These are phyloP conservation scores for Caenorhabditis sp. DNA, from an alignment of 2,888 invertebrate species.

Conservation along the genomic window DNA sequence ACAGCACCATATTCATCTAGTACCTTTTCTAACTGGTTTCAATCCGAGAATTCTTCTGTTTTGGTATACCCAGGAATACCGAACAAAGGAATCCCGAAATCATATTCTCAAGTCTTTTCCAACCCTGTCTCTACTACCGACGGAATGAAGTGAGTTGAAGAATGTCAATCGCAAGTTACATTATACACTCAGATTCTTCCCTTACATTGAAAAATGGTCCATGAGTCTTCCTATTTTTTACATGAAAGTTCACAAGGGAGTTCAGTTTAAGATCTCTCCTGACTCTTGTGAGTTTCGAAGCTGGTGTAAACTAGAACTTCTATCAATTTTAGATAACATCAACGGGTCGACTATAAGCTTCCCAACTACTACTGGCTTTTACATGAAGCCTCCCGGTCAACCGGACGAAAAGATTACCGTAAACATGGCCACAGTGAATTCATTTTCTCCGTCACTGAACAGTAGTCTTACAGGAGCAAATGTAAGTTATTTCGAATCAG, in stretches of 20 bases:
- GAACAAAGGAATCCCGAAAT: background rate
- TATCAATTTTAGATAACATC: background rate
- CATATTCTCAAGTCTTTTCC: constrained; percentile 34
- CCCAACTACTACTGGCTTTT: constrained; percentile 31
- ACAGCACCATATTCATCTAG: background rate
- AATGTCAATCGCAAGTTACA: background rate
- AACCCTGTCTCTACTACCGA: constrained; percentile 29
- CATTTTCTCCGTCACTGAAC: background rate
- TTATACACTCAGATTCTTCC: constrained; percentile 12
- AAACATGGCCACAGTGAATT: background rate
- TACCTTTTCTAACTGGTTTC: constrained; percentile 24
- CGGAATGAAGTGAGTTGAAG: constrained; percentile 14
- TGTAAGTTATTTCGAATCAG: constrained; percentile 10
- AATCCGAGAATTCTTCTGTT: constrained; percentile 31
- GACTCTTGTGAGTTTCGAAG: constrained; percentile 13
- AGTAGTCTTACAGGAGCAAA: constrained; percentile 13
- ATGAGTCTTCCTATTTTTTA: constrained; percentile 35
- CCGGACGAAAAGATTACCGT: constrained; percentile 6
- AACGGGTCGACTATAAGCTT: background rate
- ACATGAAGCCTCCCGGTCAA: constrained; percentile 33
- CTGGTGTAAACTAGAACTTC: background rate
- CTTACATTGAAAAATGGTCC: constrained; percentile 25
- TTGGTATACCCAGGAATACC: constrained; percentile 39
- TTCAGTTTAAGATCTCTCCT: constrained; percentile 28
- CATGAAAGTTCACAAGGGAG: constrained; percentile 22